These are phyloP conservation scores for Lepilemur septentrionalis DNA, from an alignment of 2,797 vertebrate species.

Conservation along the genomic window DNA sequence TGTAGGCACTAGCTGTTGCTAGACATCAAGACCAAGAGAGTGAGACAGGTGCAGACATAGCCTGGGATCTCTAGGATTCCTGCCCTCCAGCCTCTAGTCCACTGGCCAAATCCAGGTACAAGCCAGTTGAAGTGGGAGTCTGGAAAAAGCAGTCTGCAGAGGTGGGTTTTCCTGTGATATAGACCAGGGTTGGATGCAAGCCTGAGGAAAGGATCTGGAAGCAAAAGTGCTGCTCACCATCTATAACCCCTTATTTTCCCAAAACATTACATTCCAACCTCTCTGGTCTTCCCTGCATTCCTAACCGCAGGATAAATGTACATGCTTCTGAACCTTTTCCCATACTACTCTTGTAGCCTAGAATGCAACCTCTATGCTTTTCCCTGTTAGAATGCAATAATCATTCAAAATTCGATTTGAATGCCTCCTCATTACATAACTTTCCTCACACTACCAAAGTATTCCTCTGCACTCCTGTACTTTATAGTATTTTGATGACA, in stretches of 20 bases:
- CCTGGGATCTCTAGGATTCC: accelerated
- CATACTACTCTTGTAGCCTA: not conserved
- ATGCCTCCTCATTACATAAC: not conserved
- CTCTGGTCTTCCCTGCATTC: not conserved
- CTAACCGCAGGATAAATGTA: not conserved
- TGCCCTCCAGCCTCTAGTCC: not conserved
- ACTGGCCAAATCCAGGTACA: not conserved
- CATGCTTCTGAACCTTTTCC: not conserved
- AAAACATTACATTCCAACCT: not conserved
- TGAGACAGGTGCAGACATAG: not conserved
- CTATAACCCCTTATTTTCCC: not conserved
- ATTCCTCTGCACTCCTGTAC: not conserved
- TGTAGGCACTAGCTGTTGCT: not conserved
- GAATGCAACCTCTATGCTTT: not conserved
- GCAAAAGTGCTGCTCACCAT: too few relatives aligned
- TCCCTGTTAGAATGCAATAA: not conserved
- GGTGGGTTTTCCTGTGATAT: not conserved
- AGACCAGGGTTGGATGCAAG: not conserved
- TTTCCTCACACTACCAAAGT: not conserved
- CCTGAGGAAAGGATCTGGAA: not conserved
- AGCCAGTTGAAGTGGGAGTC: not conserved
- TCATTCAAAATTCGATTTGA: not conserved
- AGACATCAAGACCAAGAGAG: not conserved
- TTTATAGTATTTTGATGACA: not conserved
- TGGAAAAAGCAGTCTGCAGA: not conserved